Percentiles rank a stretch among this genome's conserved stretches.
Conservation (phyloP, 2,888 invertebrate species). For the Tuberolachnus salignus region DNA sequence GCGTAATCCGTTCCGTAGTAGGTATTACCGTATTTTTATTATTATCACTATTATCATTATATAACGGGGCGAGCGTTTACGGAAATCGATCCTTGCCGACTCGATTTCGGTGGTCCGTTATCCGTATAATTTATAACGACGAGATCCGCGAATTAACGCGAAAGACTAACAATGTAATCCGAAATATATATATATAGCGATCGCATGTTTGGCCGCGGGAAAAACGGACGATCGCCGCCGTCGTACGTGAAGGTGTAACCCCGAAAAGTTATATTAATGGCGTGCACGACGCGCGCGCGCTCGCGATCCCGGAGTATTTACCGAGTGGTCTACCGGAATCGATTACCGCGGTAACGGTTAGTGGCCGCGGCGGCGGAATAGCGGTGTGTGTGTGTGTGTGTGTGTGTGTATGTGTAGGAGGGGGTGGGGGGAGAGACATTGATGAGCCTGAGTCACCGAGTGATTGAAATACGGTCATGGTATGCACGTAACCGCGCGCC, state of each 20-base stretch:
- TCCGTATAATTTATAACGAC: not conserved
- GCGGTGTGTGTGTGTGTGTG: too few relatives aligned
- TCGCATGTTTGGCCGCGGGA: conserved; percentile 18
- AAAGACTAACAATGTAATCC: not conserved
- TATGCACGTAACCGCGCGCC: conserved; percentile 36
- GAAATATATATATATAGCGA: conserved; percentile 28
- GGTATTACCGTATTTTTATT: too few relatives aligned
- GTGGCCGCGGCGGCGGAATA: too few relatives aligned
- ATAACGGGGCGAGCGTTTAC: too few relatives aligned
- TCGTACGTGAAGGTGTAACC: conserved; percentile 29
- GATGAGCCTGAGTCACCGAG: conserved; percentile 52
- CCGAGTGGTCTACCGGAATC: conserved; percentile 45
- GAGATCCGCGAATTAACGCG: conserved; percentile 33
- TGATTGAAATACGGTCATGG: conserved; percentile 56
- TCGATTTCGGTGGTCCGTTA: not conserved
- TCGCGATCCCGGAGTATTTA: conserved; percentile 5
- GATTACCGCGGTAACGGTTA: conserved; percentile 42
- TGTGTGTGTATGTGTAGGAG: too few relatives aligned
- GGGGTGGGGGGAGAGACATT: conserved; percentile 30
- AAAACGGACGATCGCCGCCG: conserved; percentile 6
- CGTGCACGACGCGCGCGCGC: conserved; percentile 8
- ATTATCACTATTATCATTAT: not conserved
- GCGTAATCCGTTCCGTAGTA: too few relatives aligned
- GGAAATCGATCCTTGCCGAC: too few relatives aligned
- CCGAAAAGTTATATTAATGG: conserved; percentile 55